Evolutionary conservation across 1,140 invertebrate genomes (phyloP).

Genomic region (Procambarus clarkii): DNA sequence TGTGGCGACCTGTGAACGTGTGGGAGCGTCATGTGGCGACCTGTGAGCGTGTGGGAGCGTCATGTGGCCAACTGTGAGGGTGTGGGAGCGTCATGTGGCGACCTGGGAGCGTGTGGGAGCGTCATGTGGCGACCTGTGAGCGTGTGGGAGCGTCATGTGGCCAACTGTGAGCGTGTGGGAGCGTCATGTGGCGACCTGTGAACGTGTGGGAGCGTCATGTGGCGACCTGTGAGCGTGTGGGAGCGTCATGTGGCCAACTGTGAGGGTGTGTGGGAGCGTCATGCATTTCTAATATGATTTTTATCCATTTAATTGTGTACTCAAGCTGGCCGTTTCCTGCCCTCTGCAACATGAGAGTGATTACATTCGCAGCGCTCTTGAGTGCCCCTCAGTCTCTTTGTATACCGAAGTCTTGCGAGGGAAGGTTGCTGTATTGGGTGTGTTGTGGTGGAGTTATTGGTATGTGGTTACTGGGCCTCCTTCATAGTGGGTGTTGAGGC

Average conservation of each 20-base stretch:
- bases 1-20: not conserved
- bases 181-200: not conserved
- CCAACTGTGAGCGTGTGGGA: not conserved
- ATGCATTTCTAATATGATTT: no score
- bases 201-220: not conserved
- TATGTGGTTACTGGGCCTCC: no score
- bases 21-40: not conserved
- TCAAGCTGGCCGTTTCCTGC: no score
- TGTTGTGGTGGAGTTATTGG: no score
- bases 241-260: not conserved
- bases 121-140: not conserved
- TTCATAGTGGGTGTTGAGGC: no score
- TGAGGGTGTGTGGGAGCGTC: not conserved
- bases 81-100: not conserved
- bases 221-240: not conserved
- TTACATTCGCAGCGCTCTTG: no score
- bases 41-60: not conserved
- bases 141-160: not conserved
- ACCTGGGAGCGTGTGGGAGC: not conserved
- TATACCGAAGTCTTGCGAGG: no score
- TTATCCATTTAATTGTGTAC: no score
- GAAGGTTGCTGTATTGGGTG: no score
- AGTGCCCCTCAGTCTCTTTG: no score
- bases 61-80: not conserved
- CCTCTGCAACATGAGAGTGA: no score